These are phyloP conservation scores for Osmerus eperlanus DNA, from an alignment of 2,113 vertebrate genomes.

Conservation along the genomic window DNA sequence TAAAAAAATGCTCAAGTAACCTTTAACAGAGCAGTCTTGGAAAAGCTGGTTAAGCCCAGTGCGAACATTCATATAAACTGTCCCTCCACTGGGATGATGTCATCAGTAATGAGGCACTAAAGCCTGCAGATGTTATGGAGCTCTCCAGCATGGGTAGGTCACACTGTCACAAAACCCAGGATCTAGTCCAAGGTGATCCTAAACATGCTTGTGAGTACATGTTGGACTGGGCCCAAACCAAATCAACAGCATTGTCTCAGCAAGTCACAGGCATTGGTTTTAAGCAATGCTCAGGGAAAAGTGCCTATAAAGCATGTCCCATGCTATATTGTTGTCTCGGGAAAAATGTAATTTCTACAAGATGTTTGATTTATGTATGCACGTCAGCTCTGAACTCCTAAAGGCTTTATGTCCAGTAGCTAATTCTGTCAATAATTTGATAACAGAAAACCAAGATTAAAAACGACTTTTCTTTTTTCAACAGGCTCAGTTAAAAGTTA, in stretches of 20 bases:
- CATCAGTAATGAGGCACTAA: slow-evolving; percentile 71
- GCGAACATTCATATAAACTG: slow-evolving; percentile 66
- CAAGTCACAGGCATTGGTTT: no score
- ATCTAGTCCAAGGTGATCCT: slow-evolving; percentile 65
- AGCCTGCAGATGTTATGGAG: slow-evolving; percentile 74
- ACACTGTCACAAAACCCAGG: slow-evolving; percentile 6
- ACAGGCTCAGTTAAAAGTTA: slow-evolving; percentile 35
- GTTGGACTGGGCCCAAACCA: slow-evolving; percentile 55
- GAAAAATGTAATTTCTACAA: no score
- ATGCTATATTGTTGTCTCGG: no score
- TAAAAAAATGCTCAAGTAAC: slow-evolving; percentile 52
- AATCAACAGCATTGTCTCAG: slow-evolving; percentile 36
- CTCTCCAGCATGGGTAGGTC: slow-evolving; percentile 28
- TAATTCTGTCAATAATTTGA: not conserved
- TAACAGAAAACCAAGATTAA: not conserved
- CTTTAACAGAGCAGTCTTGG: slow-evolving; percentile 47
- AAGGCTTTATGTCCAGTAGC: no score
- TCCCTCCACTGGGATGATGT: slow-evolving; percentile 71
- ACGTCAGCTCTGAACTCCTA: no score
- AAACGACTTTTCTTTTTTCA: slow-evolving; percentile 5
- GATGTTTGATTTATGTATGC: no score
- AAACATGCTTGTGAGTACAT: slow-evolving; percentile 55
- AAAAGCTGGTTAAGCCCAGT: slow-evolving; percentile 59
- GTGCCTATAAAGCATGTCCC: no score
- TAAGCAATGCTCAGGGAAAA: no score